A percentile compares a stretch with the other conserved stretches of the same genome.
These are phyloP conservation scores for Plebejus anna DNA, from an alignment of 2,888 invertebrate genomes.

Conservation along the genomic window DNA sequence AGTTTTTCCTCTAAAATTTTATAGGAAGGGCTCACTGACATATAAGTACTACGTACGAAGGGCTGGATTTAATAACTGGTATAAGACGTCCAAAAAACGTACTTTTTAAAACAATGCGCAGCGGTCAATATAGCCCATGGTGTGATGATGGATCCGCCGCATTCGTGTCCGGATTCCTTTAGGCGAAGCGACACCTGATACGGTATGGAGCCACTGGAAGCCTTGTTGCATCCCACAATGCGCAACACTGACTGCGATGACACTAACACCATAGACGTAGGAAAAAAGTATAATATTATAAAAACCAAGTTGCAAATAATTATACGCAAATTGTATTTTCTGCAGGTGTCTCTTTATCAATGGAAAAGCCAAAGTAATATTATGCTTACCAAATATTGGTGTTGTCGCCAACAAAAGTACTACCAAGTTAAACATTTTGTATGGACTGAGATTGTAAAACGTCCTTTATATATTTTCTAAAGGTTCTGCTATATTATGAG, in stretches of 20 bases:
- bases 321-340: background rate
- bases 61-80: background rate
- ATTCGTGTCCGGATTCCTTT: slow-evolving; percentile 75
- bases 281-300: background rate
- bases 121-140: slow-evolving; percentile 76
- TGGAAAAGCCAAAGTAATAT: background rate
- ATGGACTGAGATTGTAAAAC: background rate
- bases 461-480: no score
- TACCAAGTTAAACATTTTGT: background rate
- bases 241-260: slow-evolving; percentile 50
- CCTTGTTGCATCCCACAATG: slow-evolving; percentile 76
- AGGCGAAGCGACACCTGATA: slow-evolving; percentile 76
- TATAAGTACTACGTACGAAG: background rate
- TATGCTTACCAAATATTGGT: background rate
- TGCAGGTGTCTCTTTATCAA: background rate
- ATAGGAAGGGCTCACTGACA: background rate
- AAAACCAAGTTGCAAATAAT: background rate
- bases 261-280: slow-evolving; percentile 41
- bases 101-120: slow-evolving; percentile 80
- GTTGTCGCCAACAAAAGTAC: background rate
- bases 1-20: background rate
- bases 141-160: slow-evolving; percentile 80
- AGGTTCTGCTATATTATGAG: background rate
- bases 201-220: slow-evolving; percentile 71
- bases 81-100: background rate